Conservation (phyloP, 2,113 vertebrate species). For the Grus americana region DNA sequence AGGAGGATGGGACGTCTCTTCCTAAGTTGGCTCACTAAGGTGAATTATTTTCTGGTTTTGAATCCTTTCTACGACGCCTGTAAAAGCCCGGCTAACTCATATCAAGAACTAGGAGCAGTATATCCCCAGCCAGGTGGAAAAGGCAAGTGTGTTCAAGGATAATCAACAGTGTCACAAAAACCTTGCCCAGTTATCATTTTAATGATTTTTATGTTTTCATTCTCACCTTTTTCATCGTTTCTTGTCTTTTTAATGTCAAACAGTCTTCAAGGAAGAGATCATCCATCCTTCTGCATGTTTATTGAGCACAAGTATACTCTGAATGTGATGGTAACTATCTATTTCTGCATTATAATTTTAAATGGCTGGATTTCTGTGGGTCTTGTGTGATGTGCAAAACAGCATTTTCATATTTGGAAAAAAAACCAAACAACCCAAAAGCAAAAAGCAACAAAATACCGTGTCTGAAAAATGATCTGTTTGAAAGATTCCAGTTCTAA, state of each 20-base stretch:
- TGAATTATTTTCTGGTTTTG: background rate
- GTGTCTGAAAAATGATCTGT: background rate
- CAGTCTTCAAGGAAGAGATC: background rate
- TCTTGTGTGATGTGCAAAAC: background rate
- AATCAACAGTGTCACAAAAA: background rate
- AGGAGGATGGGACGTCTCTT: background rate
- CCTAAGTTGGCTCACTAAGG: background rate
- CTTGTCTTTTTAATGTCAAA: background rate
- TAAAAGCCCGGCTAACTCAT: background rate
- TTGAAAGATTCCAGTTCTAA: background rate
- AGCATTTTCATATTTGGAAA: background rate
- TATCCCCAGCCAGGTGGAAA: background rate
- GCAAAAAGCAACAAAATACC: background rate
- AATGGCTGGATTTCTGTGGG: background rate
- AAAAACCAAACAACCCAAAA: background rate
- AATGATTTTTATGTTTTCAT: background rate
- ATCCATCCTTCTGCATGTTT: background rate
- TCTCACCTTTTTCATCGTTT: background rate
- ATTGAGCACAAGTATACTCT: background rate
- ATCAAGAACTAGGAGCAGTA: background rate
- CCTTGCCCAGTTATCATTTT: background rate
- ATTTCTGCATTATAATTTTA: background rate
- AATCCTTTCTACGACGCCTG: background rate
- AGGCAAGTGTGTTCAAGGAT: background rate
- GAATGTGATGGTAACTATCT: background rate